These are phyloP conservation scores for Lycia hirtaria DNA, from an alignment of 2,888 invertebrate species.

Conservation along the genomic window DNA sequence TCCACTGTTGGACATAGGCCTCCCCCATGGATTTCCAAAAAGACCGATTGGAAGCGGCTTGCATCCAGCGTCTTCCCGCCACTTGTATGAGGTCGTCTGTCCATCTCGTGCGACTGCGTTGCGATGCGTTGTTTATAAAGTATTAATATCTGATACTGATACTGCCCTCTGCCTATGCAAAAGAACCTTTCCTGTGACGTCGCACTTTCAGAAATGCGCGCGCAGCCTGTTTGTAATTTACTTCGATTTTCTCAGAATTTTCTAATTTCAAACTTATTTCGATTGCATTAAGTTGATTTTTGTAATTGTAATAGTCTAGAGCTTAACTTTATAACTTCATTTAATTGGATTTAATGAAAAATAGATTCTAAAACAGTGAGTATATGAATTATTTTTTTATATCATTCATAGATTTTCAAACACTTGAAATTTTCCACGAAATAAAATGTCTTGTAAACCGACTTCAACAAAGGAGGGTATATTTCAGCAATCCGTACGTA, in stretches of 20 bases:
- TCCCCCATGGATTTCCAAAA: too few species aligned
- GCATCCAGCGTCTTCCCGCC: too few species aligned
- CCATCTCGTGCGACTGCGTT: not conserved
- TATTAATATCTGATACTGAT: slow-evolving; percentile 5
- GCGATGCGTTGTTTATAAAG: not conserved
- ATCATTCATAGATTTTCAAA: too few species aligned
- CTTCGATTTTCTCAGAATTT: slow-evolving; percentile 54
- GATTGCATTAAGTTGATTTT: not conserved
- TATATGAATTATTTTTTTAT: too few species aligned
- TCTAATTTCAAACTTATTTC: slow-evolving; percentile 21
- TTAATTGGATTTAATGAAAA: not conserved
- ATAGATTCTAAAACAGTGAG: not conserved
- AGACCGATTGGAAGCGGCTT: too few species aligned
- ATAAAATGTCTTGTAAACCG: not conserved
- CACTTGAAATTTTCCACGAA: not conserved
- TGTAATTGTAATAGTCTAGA: slow-evolving; percentile 4
- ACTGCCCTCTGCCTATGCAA: slow-evolving; percentile 36
- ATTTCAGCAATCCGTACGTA: too few species aligned
- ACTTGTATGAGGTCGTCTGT: too few species aligned
- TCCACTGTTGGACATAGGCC: too few species aligned
- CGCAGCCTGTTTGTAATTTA: slow-evolving; percentile 76
- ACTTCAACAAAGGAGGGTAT: not conserved
- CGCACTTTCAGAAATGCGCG: slow-evolving; percentile 69
- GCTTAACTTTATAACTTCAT: not conserved
- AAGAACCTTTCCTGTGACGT: slow-evolving; percentile 58